Evolutionary conservation across 1,140 invertebrate genomes (phyloP).

Genomic region (Branchinecta lynchi): DNA sequence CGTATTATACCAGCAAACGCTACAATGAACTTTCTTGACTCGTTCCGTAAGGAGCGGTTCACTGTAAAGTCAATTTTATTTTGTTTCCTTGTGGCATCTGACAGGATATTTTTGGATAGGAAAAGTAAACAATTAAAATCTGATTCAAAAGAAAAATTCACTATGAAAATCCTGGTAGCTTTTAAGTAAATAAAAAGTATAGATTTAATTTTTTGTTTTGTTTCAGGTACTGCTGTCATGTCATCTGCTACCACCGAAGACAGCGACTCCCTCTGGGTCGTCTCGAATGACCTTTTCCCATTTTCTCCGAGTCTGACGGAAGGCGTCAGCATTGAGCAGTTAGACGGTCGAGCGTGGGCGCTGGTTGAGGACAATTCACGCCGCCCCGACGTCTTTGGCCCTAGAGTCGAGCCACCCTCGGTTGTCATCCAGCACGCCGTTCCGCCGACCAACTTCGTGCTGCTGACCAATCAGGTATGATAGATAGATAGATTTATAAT

Average conservation of each 20-base stretch:
- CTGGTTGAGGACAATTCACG: slow-evolving; percentile 16
- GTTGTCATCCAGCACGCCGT: slow-evolving; percentile 19
- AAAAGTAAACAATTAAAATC: too few species aligned
- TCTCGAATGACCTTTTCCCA: slow-evolving; percentile 50
- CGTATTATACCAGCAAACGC: too few species aligned
- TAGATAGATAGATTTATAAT: too few species aligned
- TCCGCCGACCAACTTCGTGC: slow-evolving; percentile 16
- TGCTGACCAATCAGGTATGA: slow-evolving; percentile 19
- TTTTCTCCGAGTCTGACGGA: slow-evolving; percentile 48
- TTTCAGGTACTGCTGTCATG: slow-evolving; percentile 45
- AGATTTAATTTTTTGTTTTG: background rate
- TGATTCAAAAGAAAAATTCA: too few species aligned
- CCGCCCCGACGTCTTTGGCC: background rate
- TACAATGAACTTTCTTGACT: too few species aligned
- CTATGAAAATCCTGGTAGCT: too few species aligned
- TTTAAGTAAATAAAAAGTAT: too few species aligned
- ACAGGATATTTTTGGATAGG: too few species aligned
- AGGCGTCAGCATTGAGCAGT: slow-evolving; percentile 18
- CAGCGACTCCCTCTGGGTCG: slow-evolving; percentile 48
- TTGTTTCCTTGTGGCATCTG: too few species aligned
- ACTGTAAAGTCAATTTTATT: too few species aligned
- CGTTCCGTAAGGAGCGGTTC: too few species aligned
- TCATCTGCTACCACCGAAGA: slow-evolving; percentile 43
- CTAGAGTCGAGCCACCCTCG: slow-evolving; percentile 12
- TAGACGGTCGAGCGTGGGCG: slow-evolving; percentile 20